Conservation (phyloP, 2,797 vertebrate genomes). For the Nothura maculosa region DNA sequence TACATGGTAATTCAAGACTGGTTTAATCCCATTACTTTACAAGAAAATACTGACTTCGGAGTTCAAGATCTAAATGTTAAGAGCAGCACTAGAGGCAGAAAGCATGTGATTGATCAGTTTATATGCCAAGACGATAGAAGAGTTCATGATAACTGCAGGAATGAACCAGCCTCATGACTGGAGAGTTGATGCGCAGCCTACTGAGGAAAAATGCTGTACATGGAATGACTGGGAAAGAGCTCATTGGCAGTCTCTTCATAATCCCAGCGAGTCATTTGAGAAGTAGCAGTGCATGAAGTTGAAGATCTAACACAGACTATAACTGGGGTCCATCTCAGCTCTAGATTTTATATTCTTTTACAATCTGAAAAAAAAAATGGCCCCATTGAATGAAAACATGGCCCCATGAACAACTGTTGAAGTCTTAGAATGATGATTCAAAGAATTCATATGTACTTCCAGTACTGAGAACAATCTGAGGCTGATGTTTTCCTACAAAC, state of each 20-base stretch:
- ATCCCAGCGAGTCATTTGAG: neutral
- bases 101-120: neutral
- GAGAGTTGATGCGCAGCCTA: neutral
- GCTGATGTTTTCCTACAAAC: too few species aligned
- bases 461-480: neutral
- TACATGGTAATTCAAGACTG: neutral
- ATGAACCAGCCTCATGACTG: fast-evolving
- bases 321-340: neutral
- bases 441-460: neutral
- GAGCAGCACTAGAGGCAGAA: neutral
- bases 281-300: neutral
- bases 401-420: neutral
- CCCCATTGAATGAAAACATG: too few species aligned
- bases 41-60: neutral
- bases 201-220: neutral
- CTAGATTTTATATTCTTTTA: neutral
- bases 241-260: neutral
- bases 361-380: neutral
- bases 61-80: neutral
- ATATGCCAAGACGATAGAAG: neutral
- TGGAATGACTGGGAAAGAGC: neutral
- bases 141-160: neutral
- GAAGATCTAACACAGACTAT: neutral
- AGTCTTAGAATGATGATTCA: neutral
- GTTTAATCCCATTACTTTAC: neutral